Conservation (phyloP, 1,140 invertebrate species). For the Pseudoatta argentina region DNA sequence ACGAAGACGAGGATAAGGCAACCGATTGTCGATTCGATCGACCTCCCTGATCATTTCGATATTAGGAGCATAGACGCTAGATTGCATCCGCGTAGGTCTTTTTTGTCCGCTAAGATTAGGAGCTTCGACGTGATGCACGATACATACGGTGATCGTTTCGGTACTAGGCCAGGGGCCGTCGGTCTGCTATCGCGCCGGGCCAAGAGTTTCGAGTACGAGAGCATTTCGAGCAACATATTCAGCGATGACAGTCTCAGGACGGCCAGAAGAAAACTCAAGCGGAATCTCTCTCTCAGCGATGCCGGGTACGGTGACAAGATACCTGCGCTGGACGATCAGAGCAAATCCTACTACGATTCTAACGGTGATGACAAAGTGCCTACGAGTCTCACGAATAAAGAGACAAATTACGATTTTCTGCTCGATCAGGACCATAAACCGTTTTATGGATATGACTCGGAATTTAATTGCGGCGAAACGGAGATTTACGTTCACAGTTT, state of each 20-base stretch:
- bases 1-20: not conserved
- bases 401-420: slow-evolving; percentile 66
- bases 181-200: slow-evolving; percentile 76
- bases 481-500: slow-evolving; percentile 78
- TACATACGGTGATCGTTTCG: slow-evolving; percentile 67
- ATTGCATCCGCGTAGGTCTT: slow-evolving; percentile 75
- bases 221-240: slow-evolving; percentile 84
- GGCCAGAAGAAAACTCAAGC: slow-evolving; percentile 83
- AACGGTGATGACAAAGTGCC: slow-evolving; percentile 79
- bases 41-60: slow-evolving; percentile 61
- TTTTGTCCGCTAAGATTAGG: slow-evolving; percentile 79
- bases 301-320: slow-evolving; percentile 84
- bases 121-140: slow-evolving; percentile 80
- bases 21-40: slow-evolving; percentile 45
- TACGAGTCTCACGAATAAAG: slow-evolving; percentile 55
- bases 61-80: slow-evolving; percentile 72
- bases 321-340: slow-evolving; percentile 81
- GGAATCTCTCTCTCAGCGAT: slow-evolving; percentile 82
- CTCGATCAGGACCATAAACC: slow-evolving; percentile 64
- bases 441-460: slow-evolving; percentile 83
- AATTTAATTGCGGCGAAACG: slow-evolving; percentile 78
- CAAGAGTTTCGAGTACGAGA: slow-evolving; percentile 84
- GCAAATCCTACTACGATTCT: slow-evolving; percentile 84
- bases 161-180: slow-evolving; percentile 50
- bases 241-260: slow-evolving; percentile 85